Base-by-base conservation (phyloP, 2,797 vertebrate species). In the Hypotaenidia okinawae region DNA sequence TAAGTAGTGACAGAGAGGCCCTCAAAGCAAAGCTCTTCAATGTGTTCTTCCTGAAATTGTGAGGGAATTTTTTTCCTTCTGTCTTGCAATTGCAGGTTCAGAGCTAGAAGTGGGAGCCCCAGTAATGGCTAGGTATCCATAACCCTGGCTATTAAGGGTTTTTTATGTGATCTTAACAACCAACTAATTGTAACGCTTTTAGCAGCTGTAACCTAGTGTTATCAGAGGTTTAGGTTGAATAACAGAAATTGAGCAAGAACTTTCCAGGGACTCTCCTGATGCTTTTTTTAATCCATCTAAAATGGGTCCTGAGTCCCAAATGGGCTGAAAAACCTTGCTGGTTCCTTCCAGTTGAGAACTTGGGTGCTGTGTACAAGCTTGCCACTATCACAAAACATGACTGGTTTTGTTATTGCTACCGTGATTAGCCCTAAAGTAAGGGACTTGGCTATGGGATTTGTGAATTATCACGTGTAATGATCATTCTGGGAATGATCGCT, bases 401-500 rank as follows among this genome's bases (percentile, higher is more conserved):
- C 43, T 33, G 6, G 4, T 35, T 75, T 74, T 45, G 37, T 33
- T 30, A 11, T 45, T 75, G 62, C 41, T 68, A 2, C 51, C 45
- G 15, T 64, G 49, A 74, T 49, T 28, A 37, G 1, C 58, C 37
- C 33, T 27, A 14, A 35, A 84, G 25, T 54, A 89, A 82, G 12
- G 35, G 30, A 37, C 32, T 30, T 47, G 27, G n/a, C 93, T 51
- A 39, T 11, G 3, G 16, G 33, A 64, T 25, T 73, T 66, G 21
- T 28, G 57, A 69, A 68, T 72, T 63, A 32, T 25, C 22, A 5
- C 7, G 6, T 41, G 12, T n/a, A 63, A 12, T 12, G 16, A 27
- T 25, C 16, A 68, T 74, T 5, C 2, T 16, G 52, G 67, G 61
- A 70, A 43, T n/a, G 16, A 47, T 10, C 0, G 0, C 18, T 3